Evolutionary conservation across 2,113 vertebrate genomes (phyloP), one percentile per base, ranked within the genome.

Genomic region (Periophthalmodon schlosseri): DNA sequence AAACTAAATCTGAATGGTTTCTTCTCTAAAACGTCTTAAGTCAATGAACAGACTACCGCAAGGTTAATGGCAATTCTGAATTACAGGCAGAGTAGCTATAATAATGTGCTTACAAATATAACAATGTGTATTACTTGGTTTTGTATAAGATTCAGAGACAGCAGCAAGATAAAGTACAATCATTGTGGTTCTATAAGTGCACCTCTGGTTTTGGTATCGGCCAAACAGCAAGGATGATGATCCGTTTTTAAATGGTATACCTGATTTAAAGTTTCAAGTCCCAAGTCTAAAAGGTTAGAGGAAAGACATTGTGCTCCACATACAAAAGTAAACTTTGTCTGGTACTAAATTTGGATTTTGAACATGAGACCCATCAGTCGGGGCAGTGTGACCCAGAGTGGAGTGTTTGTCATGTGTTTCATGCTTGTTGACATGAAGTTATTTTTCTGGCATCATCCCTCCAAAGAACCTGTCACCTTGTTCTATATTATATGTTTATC

Each of bases 161-260:
- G 89, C 87, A 88, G 89, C 83, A 84, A 70, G 49, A 21, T 80
- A 66, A 64, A 86, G 74, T 83, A 87, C 83, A 86, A 86, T 84
- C 86, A 5, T 78, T 5, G 66, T 50, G 39, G 69, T 52, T 84
- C 47, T 82, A 44, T 44, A 85, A 85, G 84, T 74, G 84, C 86
- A 87, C 84, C 60, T 80, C 49, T 79, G 6, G 33, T 84, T 89
- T 87, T 88, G 87, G 87, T 87, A 56, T 70, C 64, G 75, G 34
- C 21, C 68, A 75, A 69, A 73, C 73, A 16, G 79, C 23, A 72
- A 13, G 71, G 75, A 71, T 47, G 11, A 47, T 50, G 74, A 60
- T 0, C 14, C 50, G 33, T 39, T 56, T 77, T 77, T 20, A 56
- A 56, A 56, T 72, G 46, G 61, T 68, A 69, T 1, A 36, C 24